Evolutionary conservation across 2,888 invertebrate species (phyloP), one percentile per base, ranked within the genome.

Genomic region (Resseliella maxima): DNA sequence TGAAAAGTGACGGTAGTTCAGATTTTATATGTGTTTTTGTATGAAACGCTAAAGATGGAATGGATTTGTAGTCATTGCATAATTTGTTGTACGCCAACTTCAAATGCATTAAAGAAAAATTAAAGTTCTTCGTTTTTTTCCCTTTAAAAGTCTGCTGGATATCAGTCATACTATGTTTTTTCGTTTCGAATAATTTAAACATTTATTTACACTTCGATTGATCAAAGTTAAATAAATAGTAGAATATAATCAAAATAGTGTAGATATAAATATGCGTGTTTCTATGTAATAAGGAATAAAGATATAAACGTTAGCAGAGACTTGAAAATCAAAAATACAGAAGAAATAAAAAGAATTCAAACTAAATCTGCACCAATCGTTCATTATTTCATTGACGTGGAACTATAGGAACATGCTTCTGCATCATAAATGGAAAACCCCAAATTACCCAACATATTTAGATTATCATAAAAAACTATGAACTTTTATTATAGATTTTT

Each of bases 271-370:
- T 72, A 72, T 72, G 72, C 72, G 72, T 72, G 72, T 72, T 31
- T 72, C 72, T 72, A 72, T 72, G 72, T 35, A 72, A 72, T 72
- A 72, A 72, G 72, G 72, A 72, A 72, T 31, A 72, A 72, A 72
- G 31, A 72, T 59, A 10, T 15, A 72, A 0, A 59, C 5, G 18
- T 5, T 72, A 72, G 72, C 72, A 72, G 31, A 31, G 72, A 72
- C 72, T 35, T 72, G 72, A 72, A 72, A 31, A 72, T 72, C 31
- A 72, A 72, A 72, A 72, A 72, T 72, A 72, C 31, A 72, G 72
- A n/a, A 72, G n/a, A 72, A n/a, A 31, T 0, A 72, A 31, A 72
- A 15, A 72, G 72, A 31, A 35, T 15, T 10, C n/a, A 59, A 59
- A 50, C 50, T 50, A 6, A n/a, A 24, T 27, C 24, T 15, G 31